A percentile compares a stretch with the other conserved stretches of the same genome.
Conservation (phyloP, 2,888 invertebrate genomes). For the Spodoptera exigua region DNA sequence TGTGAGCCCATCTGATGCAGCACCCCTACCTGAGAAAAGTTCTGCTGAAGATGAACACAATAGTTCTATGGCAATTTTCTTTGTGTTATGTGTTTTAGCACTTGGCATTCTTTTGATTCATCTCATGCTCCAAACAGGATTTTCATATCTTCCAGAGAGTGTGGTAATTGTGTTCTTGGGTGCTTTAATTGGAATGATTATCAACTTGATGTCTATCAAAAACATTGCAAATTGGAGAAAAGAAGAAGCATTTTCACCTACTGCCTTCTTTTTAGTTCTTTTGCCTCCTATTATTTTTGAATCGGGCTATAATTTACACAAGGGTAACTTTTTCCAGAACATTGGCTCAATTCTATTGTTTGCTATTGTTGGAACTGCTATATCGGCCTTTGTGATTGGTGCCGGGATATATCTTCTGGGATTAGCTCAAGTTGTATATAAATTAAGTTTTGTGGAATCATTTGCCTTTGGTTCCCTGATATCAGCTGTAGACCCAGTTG, state of each 20-base stretch:
- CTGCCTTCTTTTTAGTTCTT: slow-evolving; percentile 98
- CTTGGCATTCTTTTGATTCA: slow-evolving; percentile 98
- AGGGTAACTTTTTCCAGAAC: slow-evolving; percentile 98
- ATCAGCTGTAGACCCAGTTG: slow-evolving; percentile 99
- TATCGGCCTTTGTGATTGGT: slow-evolving; percentile 99
- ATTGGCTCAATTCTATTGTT: slow-evolving; percentile 99
- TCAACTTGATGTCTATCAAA: slow-evolving; percentile 96
- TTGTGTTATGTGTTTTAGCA: slow-evolving; percentile 98
- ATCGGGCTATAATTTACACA: slow-evolving; percentile 99
- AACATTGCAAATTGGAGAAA: slow-evolving; percentile 98
- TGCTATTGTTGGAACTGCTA: slow-evolving; percentile 98
- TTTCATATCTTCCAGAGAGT: slow-evolving; percentile 99
- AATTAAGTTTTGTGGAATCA: slow-evolving; percentile 97
- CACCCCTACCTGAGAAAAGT: slow-evolving; percentile 95
- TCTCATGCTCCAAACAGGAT: slow-evolving; percentile 97
- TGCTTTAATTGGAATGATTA: slow-evolving; percentile 96
- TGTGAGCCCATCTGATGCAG: slow-evolving; percentile 92
- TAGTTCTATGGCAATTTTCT: slow-evolving; percentile 99
- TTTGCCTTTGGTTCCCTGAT: slow-evolving; percentile 99
- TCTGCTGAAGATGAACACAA: slow-evolving; percentile 98
- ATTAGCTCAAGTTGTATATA: slow-evolving; percentile 96
- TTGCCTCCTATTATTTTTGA: slow-evolving; percentile 99
- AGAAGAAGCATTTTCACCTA: slow-evolving; percentile 99
- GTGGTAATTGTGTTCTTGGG: slow-evolving; percentile 99
- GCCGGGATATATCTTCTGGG: slow-evolving; percentile 98